Percentiles rank a stretch among this genome's conserved stretches.
Evolutionary conservation across 2,113 vertebrate species (phyloP).

Genomic region (Coptodon bakossiorum): DNA sequence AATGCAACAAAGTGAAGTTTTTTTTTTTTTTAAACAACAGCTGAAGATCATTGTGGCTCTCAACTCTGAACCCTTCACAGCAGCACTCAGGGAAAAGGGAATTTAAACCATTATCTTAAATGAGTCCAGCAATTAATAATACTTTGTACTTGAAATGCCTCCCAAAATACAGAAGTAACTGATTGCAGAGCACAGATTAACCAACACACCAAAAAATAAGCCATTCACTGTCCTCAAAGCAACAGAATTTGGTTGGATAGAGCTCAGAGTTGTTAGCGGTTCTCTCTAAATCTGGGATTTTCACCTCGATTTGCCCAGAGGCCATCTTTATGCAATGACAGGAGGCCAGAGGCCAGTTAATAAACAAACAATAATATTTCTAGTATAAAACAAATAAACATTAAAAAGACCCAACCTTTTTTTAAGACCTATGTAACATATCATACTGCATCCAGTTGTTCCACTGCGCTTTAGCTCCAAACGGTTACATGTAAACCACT

Average conservation of each 20-base stretch:
- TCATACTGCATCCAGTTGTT: neutral
- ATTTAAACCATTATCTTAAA: conserved; percentile 7
- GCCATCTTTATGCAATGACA: neutral
- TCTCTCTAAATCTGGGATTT: neutral
- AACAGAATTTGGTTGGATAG: neutral
- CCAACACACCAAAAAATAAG: neutral
- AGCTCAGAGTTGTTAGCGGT: neutral
- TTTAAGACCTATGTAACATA: neutral
- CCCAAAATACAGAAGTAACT: conserved; percentile 18
- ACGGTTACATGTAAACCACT: neutral
- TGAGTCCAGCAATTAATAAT: conserved; percentile 14
- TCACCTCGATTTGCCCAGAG: neutral
- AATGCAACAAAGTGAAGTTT: neutral
- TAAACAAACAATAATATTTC: neutral
- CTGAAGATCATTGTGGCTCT: neutral
- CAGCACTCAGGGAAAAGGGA: conserved; percentile 1
- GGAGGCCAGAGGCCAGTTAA: neutral
- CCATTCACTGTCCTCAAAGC: neutral
- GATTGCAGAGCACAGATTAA: conserved; percentile 12
- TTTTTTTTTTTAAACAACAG: neutral
- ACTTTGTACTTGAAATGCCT: conserved; percentile 21
- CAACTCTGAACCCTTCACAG: conserved; percentile 1
- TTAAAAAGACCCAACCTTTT: neutral
- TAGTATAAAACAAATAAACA: neutral
- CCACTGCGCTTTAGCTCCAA: neutral